A percentile compares a stretch with the other conserved stretches of the same genome.
Conservation (phyloP, 1,140 invertebrate genomes). For the Anastrepha ludens region DNA sequence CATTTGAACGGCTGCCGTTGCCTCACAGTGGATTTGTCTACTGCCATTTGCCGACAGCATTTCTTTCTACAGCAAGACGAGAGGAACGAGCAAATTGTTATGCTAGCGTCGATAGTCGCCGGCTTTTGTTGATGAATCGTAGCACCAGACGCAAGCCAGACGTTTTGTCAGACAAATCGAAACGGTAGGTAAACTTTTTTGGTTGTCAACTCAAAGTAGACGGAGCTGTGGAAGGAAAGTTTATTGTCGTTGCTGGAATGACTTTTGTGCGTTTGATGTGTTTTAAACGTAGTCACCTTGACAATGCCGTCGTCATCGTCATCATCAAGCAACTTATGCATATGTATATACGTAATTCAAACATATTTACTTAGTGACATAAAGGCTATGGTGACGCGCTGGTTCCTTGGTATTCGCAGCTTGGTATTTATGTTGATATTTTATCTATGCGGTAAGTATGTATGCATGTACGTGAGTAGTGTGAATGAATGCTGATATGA, state of each 20-base stretch:
- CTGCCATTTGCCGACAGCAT: neutral
- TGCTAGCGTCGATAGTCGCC: neutral
- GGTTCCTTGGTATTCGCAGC: neutral
- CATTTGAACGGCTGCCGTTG: neutral
- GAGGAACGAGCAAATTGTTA: neutral
- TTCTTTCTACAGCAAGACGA: neutral
- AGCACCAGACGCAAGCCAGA: slow-evolving; percentile 17
- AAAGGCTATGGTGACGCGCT: too few relatives aligned
- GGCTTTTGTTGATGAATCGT: slow-evolving; percentile 21
- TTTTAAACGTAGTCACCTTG: neutral
- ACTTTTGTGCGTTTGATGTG: neutral
- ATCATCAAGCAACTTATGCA: neutral
- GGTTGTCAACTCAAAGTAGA: slow-evolving; percentile 14
- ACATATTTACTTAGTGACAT: neutral
- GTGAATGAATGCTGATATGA: neutral
- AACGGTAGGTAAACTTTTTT: slow-evolving; percentile 31
- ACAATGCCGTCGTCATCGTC: slow-evolving; percentile 28
- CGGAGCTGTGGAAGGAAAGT: slow-evolving; percentile 33
- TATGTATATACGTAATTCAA: neutral
- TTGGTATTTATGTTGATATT: neutral
- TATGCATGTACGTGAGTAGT: neutral
- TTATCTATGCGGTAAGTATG: neutral
- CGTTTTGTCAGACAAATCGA: neutral
- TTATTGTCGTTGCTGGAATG: slow-evolving; percentile 16
- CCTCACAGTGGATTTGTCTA: neutral